Evolutionary conservation across 2,888 invertebrate genomes (phyloP).

Genomic region (Harpalus rufipes): DNA sequence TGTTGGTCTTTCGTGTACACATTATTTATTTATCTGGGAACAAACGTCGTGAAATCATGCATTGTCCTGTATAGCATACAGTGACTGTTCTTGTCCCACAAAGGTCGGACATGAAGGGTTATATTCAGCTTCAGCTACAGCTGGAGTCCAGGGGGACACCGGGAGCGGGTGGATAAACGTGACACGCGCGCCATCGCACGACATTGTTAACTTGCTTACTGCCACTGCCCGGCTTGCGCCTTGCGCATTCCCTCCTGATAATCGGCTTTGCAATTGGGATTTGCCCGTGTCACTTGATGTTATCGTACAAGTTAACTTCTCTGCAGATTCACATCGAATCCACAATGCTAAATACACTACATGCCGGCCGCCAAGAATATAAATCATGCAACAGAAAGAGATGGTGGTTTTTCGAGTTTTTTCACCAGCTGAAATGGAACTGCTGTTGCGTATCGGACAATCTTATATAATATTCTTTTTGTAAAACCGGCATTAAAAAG

Average conservation of each 20-base stretch:
- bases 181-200: conserved; percentile 43
- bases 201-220: conserved; percentile 59
- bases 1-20: no score
- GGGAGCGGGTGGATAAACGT: conserved; percentile 36
- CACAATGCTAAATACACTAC: conserved; percentile 37
- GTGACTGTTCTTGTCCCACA: conserved; percentile 3
- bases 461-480: no score
- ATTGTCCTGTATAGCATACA: conserved; percentile 35
- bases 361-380: conserved; percentile 4
- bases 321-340: conserved; percentile 55
- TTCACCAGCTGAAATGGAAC: no score
- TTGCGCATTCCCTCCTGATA: conserved; percentile 48
- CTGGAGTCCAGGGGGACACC: conserved; percentile 44
- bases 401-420: no score
- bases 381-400: not conserved
- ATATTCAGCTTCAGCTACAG: conserved; percentile 1
- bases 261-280: conserved; percentile 67
- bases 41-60: conserved; percentile 38
- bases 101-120: conserved; percentile 49
- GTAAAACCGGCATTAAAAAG: no score
- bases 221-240: not conserved
- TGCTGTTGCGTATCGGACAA: no score
- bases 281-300: conserved; percentile 65
- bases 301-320: conserved; percentile 61
- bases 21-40: not conserved